Percentiles rank a stretch among this genome's conserved stretches.
phyloP scores from a whole-genome alignment of 2,113 vertebrate species.

The Lates calcarifer region DNA sequence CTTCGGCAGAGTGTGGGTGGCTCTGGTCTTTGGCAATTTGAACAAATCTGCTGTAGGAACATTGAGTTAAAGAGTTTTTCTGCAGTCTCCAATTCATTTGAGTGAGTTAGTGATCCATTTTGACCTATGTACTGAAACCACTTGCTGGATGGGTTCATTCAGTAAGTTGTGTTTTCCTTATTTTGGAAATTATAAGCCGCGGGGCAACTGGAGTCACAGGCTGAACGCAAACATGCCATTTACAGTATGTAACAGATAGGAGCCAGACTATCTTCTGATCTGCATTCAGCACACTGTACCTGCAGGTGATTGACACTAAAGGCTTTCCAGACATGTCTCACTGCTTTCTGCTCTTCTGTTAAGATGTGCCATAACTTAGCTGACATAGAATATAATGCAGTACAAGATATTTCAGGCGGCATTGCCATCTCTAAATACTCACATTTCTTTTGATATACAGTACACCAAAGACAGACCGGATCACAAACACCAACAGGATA shows the following conservation, averaged over 20 bases:
- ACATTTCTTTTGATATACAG: background rate
- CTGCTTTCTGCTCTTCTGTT: background rate
- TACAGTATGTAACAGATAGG: background rate
- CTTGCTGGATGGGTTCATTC: background rate
- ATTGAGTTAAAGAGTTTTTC: background rate
- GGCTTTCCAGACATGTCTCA: background rate
- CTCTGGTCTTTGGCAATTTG: background rate
- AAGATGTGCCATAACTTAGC: background rate
- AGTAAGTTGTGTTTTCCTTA: background rate
- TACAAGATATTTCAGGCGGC: background rate
- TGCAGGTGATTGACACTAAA: background rate
- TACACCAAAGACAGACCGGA: background rate
- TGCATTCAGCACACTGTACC: background rate
- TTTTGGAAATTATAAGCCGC: background rate
- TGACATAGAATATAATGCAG: background rate
- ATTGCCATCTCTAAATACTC: background rate
- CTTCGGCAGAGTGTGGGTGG: background rate
- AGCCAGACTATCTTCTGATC: constrained; percentile 26
- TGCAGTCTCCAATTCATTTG: background rate
- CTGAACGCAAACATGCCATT: background rate
- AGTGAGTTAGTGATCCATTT: background rate
- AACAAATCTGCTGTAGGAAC: background rate
- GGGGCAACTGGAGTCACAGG: background rate
- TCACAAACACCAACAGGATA: background rate
- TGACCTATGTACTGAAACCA: background rate